Conservation (phyloP, 2,888 invertebrate species). For the Pantelozetes paolii region DNA sequence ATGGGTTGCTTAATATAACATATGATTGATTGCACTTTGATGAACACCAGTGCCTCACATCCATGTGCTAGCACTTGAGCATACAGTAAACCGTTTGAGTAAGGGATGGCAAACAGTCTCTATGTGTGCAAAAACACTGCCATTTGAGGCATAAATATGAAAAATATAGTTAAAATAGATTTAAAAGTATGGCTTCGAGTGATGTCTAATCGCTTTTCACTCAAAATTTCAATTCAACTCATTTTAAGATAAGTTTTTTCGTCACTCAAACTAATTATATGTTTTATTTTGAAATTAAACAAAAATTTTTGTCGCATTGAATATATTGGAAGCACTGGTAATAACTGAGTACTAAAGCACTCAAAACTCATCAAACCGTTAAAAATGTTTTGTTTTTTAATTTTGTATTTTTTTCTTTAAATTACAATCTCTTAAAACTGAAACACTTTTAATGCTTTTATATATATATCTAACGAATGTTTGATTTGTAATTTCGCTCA, state of each 20-base stretch:
- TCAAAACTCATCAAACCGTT: slow-evolving; percentile 23
- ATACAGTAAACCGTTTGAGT: slow-evolving; percentile 19
- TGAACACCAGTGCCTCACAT: slow-evolving; percentile 15
- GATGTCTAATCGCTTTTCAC: slow-evolving; percentile 20
- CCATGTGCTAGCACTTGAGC: not conserved
- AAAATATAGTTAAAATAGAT: not conserved
- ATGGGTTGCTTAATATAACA: slow-evolving; percentile 28
- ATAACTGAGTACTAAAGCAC: slow-evolving; percentile 7
- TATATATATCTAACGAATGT: slow-evolving; percentile 8
- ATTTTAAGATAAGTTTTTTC: slow-evolving; percentile 1
- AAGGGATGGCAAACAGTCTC: not conserved
- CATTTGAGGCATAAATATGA: slow-evolving; percentile 28
- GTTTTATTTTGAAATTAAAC: slow-evolving; percentile 13
- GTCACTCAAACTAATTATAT: slow-evolving; percentile 27
- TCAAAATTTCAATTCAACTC: not conserved
- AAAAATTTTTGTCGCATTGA: not conserved
- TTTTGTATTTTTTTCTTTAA: slow-evolving; percentile 1
- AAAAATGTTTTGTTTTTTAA: slow-evolving; percentile 32
- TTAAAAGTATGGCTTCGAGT: not conserved
- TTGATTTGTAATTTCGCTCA: not conserved
- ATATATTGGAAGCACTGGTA: not conserved
- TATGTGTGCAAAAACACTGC: not conserved
- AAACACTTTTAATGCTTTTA: slow-evolving; percentile 23
- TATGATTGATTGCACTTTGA: slow-evolving; percentile 38
- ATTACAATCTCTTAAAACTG: slow-evolving; percentile 16